Evolutionary conservation across 2,797 vertebrate species (phyloP).

Genomic region (Scomberomorus guttatus): DNA sequence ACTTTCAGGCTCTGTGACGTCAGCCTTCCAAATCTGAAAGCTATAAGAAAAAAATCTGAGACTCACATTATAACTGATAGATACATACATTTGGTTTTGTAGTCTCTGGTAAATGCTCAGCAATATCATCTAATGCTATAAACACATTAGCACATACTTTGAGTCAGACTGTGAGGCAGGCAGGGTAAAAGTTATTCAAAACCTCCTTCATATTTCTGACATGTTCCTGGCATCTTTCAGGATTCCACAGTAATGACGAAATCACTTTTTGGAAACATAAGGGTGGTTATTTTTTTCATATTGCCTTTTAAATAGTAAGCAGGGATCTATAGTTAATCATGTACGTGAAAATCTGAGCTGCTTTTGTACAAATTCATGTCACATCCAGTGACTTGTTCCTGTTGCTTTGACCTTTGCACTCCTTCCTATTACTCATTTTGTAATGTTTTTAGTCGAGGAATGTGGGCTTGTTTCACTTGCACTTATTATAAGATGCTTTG

Average conservation of each 20-base stretch:
- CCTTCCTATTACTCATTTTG: slow-evolving; percentile 73
- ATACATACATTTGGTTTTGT: slow-evolving; percentile 7
- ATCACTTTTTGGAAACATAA: slow-evolving; percentile 73
- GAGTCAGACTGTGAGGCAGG: slow-evolving; percentile 59
- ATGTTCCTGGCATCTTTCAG: slow-evolving; percentile 77
- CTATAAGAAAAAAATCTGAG: background rate
- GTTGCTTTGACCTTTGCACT: slow-evolving; percentile 78
- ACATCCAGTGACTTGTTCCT: slow-evolving; percentile 74
- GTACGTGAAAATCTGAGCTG: slow-evolving; percentile 45
- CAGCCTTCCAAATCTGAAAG: slow-evolving; percentile 44
- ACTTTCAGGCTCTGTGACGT: slow-evolving; percentile 36
- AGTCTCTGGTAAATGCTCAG: slow-evolving; percentile 15
- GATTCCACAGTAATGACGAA: slow-evolving; percentile 81
- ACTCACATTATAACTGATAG: slow-evolving; percentile 20
- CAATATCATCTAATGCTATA: slow-evolving; percentile 54
- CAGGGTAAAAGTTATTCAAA: slow-evolving; percentile 69
- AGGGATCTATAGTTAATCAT: slow-evolving; percentile 48
- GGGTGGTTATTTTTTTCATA: slow-evolving; percentile 59
- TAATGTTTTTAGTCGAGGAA: slow-evolving; percentile 73
- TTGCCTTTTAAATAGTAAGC: slow-evolving; percentile 64
- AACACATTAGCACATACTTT: slow-evolving; percentile 74
- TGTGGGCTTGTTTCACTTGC: slow-evolving; percentile 65
- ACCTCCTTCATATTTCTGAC: slow-evolving; percentile 78
- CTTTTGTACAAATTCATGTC: slow-evolving; percentile 58
- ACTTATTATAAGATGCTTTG: slow-evolving; percentile 30